Evolutionary conservation across 1,140 invertebrate genomes (phyloP).

Genomic region (Brachionus rubens): DNA sequence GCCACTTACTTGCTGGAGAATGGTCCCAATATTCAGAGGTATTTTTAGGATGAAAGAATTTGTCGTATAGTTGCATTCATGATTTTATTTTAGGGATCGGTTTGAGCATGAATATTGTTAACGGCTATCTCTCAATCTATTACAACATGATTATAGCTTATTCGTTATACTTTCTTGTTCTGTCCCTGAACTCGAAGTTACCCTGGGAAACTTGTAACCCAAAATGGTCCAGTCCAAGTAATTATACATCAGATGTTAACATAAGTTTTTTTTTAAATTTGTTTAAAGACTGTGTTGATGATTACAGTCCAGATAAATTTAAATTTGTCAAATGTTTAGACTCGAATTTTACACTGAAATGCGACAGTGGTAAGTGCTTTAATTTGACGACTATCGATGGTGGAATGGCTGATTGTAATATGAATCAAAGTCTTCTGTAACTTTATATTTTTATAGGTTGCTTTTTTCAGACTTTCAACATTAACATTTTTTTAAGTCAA

Average conservation of each 20-base stretch:
- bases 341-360: not conserved
- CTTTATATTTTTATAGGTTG: too few relatives aligned
- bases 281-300: constrained; percentile 36
- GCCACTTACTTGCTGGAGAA: constrained; percentile 63
- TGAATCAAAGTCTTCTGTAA: constrained; percentile 15
- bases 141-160: constrained; percentile 92
- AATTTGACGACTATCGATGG: not conserved
- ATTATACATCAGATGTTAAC: constrained; percentile 58
- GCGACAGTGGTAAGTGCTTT: constrained; percentile 33
- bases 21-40: constrained; percentile 71
- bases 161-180: constrained; percentile 86
- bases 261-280: not conserved
- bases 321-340: constrained; percentile 11
- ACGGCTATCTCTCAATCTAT: constrained; percentile 57
- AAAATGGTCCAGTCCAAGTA: constrained; percentile 64
- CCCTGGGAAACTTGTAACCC: constrained; percentile 82
- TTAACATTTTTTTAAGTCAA: not conserved
- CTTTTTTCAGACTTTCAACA: too few relatives aligned
- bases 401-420: not conserved
- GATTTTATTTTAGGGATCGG: too few relatives aligned
- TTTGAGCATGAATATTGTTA: constrained; percentile 46
- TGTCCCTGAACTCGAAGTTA: constrained; percentile 70
- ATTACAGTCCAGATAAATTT: constrained; percentile 43
- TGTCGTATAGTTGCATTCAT: too few relatives aligned
- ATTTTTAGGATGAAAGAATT: not conserved